A percentile compares a stretch with the other conserved stretches of the same genome.
Evolutionary conservation across 2,113 vertebrate species (phyloP).

Genomic region (Callipepla squamata): DNA sequence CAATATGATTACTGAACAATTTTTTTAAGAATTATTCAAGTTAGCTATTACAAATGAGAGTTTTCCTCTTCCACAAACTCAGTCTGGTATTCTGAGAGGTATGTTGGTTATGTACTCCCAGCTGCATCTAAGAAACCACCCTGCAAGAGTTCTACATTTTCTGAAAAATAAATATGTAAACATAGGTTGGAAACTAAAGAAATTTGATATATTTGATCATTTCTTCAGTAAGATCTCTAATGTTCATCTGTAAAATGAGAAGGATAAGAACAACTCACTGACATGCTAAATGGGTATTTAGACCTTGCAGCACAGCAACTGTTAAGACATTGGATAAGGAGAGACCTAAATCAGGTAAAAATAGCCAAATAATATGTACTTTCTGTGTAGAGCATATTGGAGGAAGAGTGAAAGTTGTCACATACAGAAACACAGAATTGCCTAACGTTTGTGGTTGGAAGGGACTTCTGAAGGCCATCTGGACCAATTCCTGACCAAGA

Average conservation of each 20-base stretch:
- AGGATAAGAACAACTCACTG: not conserved
- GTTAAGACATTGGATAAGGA: not conserved
- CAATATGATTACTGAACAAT: not conserved
- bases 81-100: not conserved
- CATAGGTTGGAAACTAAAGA: not conserved
- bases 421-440: not conserved
- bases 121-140: not conserved
- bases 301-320: not conserved
- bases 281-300: not conserved
- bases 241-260: not conserved
- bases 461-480: not conserved
- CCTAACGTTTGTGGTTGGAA: not conserved
- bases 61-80: not conserved
- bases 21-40: not conserved
- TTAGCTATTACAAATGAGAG: not conserved
- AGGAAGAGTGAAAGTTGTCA: not conserved
- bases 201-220: not conserved
- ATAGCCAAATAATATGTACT: not conserved
- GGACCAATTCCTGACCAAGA: not conserved
- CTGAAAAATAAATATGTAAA: not conserved
- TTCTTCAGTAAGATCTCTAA: not conserved
- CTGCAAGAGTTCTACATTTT: not conserved
- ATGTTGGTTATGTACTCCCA: not conserved
- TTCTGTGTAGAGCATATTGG: not conserved
- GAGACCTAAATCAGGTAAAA: accelerated